Conservation (phyloP, 2,888 invertebrate species). For the Spilosoma lubricipeda region DNA sequence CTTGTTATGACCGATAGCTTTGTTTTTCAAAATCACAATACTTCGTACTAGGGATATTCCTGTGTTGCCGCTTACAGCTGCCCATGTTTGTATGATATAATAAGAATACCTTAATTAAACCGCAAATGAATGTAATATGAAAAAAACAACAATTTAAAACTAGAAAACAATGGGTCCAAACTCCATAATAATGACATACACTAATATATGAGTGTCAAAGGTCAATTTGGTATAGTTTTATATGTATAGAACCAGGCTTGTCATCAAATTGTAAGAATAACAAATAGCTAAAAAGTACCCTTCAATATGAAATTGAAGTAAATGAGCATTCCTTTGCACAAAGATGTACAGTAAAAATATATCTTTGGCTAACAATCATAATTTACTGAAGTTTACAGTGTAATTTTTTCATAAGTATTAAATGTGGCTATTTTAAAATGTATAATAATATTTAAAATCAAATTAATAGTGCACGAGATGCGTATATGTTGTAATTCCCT, state of each 20-base stretch:
- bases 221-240: background rate
- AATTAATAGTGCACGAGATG: conserved; percentile 7
- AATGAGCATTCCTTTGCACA: background rate
- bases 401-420: background rate
- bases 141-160: background rate
- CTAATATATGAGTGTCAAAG: background rate
- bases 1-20: too few relatives aligned
- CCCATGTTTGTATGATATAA: background rate
- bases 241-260: too few relatives aligned
- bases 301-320: background rate
- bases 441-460: conserved; percentile 1
- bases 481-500: conserved; percentile 1
- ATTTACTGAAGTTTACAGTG: background rate
- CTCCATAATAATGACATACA: background rate
- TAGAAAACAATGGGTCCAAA: background rate
- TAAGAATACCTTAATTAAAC: background rate
- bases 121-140: background rate
- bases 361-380: too few relatives aligned
- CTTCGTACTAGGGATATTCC: too few relatives aligned
- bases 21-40: too few relatives aligned
- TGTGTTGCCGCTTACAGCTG: too few relatives aligned
- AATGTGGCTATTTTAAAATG: background rate
- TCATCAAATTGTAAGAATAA: too few relatives aligned
- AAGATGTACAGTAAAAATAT: background rate
- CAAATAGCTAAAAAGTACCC: background rate